Evolutionary conservation across 2,797 vertebrate genomes (phyloP), one percentile per base, ranked within the genome.

Genomic region (Sebastes oblongus): DNA sequence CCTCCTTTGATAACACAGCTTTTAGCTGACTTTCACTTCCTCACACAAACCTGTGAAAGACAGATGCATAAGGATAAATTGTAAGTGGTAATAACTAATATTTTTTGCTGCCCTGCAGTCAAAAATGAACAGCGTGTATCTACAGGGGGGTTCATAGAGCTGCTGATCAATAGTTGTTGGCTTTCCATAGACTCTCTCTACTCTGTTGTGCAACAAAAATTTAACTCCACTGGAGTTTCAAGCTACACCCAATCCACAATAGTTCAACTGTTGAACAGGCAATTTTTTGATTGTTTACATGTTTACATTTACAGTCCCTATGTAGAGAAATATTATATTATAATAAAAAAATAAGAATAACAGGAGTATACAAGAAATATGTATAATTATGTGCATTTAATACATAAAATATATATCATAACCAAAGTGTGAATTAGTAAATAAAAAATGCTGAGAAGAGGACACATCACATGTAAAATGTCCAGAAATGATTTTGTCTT

Each of bases 141-240:
- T 50, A 20, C 24, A 20, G 2, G 30, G 30, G 16, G 22, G 27
- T 68, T 72, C 32, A 39, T 39, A 3, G 8, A 74, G 25, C n/a
- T 52, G 6, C 32, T 42, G 55, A 72, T 81, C 62, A 25, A 78
- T 73, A 76, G 66, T 16, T 69, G 27, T 61, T 50, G 10, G 46
- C 32, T 60, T 60, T 64, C 12, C 6, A 14, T 50, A 13, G 20
- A 56, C 52, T 54, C 50, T 54, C 6, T 69, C 10, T 13, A 9
- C 58, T 66, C 54, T 11, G 29, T 22, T 46, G 5, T 54, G 30
- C 5, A 59, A 8, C 4, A 72, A 60, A 56, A 1, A 29, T 59
- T 1, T 46, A 55, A 34, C 16, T 18, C 5, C 18, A 20, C 5
- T 55, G 8, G 27, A 30, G 22, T 46, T 50, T 24, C 4, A 36